Evolutionary conservation across 2,113 vertebrate genomes (phyloP).

Genomic region (Tonatia bakeri): DNA sequence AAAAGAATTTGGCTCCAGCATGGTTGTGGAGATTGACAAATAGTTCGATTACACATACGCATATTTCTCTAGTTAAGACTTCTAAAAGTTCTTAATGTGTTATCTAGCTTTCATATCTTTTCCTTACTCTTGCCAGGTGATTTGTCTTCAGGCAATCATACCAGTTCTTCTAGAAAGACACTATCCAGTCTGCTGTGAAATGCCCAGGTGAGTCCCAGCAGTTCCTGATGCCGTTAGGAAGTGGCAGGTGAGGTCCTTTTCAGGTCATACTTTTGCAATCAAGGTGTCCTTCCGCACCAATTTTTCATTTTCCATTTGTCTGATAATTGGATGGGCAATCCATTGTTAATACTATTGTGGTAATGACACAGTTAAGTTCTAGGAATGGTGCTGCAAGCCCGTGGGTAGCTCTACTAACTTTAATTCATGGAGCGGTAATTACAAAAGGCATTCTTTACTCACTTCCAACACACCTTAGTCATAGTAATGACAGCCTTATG

Average conservation of each 20-base stretch:
- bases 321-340: not conserved
- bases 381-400: not conserved
- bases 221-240: not conserved
- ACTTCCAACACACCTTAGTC: not conserved
- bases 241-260: not conserved
- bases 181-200: not conserved
- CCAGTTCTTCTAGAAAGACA: conserved; percentile 4
- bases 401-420: not conserved
- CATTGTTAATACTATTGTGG: not conserved
- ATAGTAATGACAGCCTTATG: not conserved
- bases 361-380: not conserved
- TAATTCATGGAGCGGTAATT: not conserved
- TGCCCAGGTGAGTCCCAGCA: not conserved
- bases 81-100: not conserved
- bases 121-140: not conserved
- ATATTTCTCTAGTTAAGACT: not conserved
- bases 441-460: not conserved
- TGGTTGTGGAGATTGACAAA: not conserved
- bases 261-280: not conserved
- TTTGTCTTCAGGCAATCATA: not conserved
- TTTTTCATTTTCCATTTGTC: not conserved
- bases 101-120: not conserved
- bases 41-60: not conserved
- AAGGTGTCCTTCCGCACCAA: not conserved
- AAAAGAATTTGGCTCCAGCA: not conserved